phyloP scores from a whole-genome alignment of 2,888 invertebrate species.

The Stenolophus ochropezus region DNA sequence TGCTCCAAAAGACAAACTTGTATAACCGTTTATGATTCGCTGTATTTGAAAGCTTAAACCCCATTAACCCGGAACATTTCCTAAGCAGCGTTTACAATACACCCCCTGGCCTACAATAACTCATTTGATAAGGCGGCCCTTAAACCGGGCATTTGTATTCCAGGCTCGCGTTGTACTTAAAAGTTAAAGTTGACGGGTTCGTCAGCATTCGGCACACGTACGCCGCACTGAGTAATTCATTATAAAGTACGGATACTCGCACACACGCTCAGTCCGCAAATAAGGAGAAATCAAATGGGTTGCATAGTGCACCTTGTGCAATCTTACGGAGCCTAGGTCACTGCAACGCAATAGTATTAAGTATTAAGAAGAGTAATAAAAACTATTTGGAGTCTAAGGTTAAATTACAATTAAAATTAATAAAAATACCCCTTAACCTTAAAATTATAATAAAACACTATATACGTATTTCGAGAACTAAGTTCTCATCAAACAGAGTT shows the following conservation, averaged over 20 bases:
- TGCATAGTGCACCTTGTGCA: not conserved
- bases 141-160: constrained; percentile 11
- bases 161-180: not conserved
- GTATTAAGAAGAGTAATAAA: too few species aligned
- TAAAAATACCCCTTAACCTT: too few species aligned
- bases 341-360: not conserved
- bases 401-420: too few species aligned
- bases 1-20: too few species aligned
- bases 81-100: not conserved
- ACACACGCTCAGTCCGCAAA: not conserved
- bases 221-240: not conserved
- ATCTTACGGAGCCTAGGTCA: too few species aligned
- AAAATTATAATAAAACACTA: too few species aligned
- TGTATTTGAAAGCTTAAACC: too few species aligned
- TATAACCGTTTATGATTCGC: too few species aligned
- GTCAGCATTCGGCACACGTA: constrained; percentile 3
- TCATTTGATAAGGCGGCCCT: constrained; percentile 2
- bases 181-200: constrained; percentile 6
- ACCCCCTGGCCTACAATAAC: not conserved
- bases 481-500: too few species aligned
- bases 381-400: too few species aligned
- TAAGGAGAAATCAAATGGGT: not conserved
- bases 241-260: not conserved
- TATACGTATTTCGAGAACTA: too few species aligned
- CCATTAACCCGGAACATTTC: too few species aligned